Percentiles rank a stretch among this genome's conserved stretches.
Evolutionary conservation across 2,888 invertebrate species (phyloP).

Genomic region (Tyria jacobaeae): DNA sequence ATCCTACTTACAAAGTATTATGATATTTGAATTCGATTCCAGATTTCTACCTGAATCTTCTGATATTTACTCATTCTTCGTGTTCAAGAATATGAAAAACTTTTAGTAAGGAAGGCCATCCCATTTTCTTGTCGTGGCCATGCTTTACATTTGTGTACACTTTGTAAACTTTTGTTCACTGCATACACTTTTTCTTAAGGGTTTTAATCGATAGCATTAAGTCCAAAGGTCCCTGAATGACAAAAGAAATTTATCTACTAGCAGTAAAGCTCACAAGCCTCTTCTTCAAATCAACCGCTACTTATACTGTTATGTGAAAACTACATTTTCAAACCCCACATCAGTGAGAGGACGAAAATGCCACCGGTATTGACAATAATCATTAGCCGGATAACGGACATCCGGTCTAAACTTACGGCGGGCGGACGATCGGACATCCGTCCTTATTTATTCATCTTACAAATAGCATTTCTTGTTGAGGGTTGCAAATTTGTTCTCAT

Average conservation of each 20-base stretch:
- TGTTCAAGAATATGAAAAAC: too few species aligned
- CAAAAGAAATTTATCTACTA: neutral
- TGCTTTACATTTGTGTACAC: too few species aligned
- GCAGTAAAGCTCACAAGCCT: neutral
- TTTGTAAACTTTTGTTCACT: too few species aligned
- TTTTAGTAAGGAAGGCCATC: too few species aligned
- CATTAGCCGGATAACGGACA: conserved; percentile 48
- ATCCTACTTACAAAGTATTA: too few species aligned
- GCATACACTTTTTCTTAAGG: too few species aligned
- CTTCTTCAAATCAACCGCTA: conserved; percentile 9
- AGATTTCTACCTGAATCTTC: too few species aligned
- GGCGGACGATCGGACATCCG: conserved; percentile 44
- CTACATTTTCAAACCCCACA: conserved; percentile 27
- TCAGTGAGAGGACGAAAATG: conserved; percentile 38
- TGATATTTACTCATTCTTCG: too few species aligned
- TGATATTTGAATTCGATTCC: too few species aligned
- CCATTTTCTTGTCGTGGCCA: too few species aligned
- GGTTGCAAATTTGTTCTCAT: conserved; percentile 29
- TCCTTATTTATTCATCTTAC: conserved; percentile 53
- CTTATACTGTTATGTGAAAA: conserved; percentile 6
- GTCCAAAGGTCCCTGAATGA: too few species aligned
- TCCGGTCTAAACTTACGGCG: conserved; percentile 52
- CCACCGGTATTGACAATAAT: conserved; percentile 46
- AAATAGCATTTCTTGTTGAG: conserved; percentile 47
- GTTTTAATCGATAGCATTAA: too few species aligned